Evolutionary conservation across 2,113 vertebrate species (phyloP).

Genomic region (Solenodon paradoxus): DNA sequence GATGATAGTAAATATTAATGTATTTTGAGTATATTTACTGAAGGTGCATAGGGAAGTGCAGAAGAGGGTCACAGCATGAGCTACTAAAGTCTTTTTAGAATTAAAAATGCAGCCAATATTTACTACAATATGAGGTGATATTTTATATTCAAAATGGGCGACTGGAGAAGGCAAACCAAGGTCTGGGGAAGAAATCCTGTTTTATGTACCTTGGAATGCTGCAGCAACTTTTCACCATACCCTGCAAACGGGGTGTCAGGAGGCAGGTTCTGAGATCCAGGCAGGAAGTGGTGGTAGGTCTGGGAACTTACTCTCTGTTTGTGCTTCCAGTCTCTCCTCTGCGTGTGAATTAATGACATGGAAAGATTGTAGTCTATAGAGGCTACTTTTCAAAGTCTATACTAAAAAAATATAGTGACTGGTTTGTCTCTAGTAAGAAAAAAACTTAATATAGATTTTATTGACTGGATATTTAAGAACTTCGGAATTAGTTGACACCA

Average conservation of each 20-base stretch:
- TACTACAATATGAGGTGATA: background rate
- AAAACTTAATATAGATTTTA: background rate
- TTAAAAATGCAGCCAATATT: background rate
- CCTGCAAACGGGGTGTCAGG: background rate
- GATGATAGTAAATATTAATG: background rate
- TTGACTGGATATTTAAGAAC: background rate
- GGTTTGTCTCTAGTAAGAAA: background rate
- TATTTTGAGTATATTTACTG: background rate
- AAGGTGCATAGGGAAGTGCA: background rate
- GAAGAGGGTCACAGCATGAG: background rate
- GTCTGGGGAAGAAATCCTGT: background rate
- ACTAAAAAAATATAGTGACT: background rate
- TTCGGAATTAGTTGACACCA: background rate
- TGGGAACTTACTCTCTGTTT: background rate
- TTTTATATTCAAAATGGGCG: background rate
- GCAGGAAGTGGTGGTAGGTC: too few relatives aligned
- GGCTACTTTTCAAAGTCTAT: background rate
- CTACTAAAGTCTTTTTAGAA: background rate
- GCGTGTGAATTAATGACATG: background rate
- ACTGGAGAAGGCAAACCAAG: background rate
- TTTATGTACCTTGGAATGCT: background rate
- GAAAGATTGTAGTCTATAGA: background rate
- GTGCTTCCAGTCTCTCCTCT: background rate
- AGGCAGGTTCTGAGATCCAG: background rate
- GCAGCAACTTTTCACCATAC: rapidly evolving